Evolutionary conservation across 1,140 invertebrate genomes (phyloP).

Genomic region (Xylocopa sonorina): DNA sequence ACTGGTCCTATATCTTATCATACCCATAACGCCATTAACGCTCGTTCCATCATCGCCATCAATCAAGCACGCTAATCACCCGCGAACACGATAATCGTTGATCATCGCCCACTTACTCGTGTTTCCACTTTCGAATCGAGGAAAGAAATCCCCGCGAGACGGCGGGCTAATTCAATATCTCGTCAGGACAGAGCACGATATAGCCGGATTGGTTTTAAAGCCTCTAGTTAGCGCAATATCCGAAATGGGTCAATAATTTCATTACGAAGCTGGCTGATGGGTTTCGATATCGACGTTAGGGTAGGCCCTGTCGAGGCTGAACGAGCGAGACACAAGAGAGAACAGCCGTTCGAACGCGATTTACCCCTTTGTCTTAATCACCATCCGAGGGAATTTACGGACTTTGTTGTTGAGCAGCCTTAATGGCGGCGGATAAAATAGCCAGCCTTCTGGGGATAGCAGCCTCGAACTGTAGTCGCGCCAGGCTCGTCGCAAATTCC

Average conservation of each 20-base stretch:
- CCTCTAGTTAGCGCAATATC: constrained; percentile 4
- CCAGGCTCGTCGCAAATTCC: background rate
- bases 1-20: constrained; percentile 8
- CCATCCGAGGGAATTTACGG: constrained; percentile 7
- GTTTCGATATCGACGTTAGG: background rate
- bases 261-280: constrained; percentile 4
- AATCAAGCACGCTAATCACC: background rate
- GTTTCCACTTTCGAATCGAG: background rate
- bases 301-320: constrained; percentile 1
- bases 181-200: too few relatives aligned
- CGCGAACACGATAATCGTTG: background rate
- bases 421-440: background rate
- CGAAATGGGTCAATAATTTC: constrained; percentile 19
- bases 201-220: background rate
- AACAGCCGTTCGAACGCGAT: background rate
- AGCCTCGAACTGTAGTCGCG: background rate
- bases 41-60: constrained; percentile 13
- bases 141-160: background rate
- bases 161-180: constrained; percentile 16
- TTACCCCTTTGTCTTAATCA: constrained; percentile 14
- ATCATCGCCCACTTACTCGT: background rate
- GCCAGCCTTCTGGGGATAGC: background rate
- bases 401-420: background rate
- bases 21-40: constrained; percentile 23
- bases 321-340: background rate